Base-by-base conservation (phyloP, 2,797 vertebrate species). In the Emydoidea blandingii region DNA sequence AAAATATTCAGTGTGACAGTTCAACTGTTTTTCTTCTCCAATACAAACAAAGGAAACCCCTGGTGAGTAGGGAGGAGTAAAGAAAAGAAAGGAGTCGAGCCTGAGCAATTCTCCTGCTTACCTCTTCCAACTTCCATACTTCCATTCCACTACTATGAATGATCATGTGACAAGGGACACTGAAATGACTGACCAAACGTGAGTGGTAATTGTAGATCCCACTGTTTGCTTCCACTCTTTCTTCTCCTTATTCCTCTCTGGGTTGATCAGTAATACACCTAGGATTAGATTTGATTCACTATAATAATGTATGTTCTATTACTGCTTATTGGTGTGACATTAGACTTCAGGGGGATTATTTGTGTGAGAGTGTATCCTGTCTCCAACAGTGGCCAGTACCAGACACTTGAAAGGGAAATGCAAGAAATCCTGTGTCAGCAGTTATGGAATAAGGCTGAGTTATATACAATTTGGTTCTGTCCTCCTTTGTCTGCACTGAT, bases 321-420 rank as follows among this genome's bases (percentile, higher is more conserved):
- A 16, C 85, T 54, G 86, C 56, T 34, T 23, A 65, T n/a, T 83
- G 6, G n/a, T 1, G 18, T 0, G 0, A 74, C 0, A 0, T 50
- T 49, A n/a, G 37, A 0, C 1, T n/a, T 68, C 59, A 3, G 0
- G 2, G 50, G 56, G 59, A 72, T 11, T 41, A 72, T 11, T 25
- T 41, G 68, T 25, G 25, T 25, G 37, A 41, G 23, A 41, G 62
- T 82, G 5, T 5, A 0, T 49, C 82, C 80, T 85, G 90, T 94
- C 94, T 74, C 91, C 95, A 96, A 52, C 78, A 72, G 82, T 93
- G 94, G 21, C 53, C 95, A 94, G 96, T 97, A 91, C 95, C 96
- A 53, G 78, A 90, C 37, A n/a, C 62, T 65, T 65, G 15, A 65
- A 65, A n/a, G 62, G 34, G 7, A 65, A 34, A 15, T n/a, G 62